Base-by-base conservation (phyloP, 2,797 vertebrate species). In the Knipowitschia caucasica region DNA sequence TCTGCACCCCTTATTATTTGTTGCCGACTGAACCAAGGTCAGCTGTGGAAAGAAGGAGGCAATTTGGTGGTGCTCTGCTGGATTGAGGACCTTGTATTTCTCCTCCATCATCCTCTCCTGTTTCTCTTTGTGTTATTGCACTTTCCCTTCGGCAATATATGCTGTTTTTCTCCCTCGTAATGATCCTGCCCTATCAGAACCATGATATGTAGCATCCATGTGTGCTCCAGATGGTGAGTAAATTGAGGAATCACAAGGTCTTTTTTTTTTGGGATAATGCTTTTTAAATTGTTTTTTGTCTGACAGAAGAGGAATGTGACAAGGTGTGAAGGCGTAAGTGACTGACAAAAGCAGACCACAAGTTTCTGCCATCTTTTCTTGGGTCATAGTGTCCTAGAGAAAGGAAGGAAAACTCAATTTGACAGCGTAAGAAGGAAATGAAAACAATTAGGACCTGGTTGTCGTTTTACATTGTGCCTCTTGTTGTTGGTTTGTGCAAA, bases 61-160 rank as follows among this genome's bases (percentile, higher is more conserved):
- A 62, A 81, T 82, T 80, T 63, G 73, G 64, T 66, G 62, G 71
- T 74, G 45, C 79, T 71, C 73, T 55, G 63, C 71, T 64, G 70
- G 67, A 80, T 53, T 77, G 73, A 80, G 46, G 62, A 67, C 68
- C 75, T 70, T 51, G 49, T 55, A 38, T 52, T 59, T 56, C 71
- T 63, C 72, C 20, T 70, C 65, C 56, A 69, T 78, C 68, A 64
- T 56, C 59, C 38, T 51, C 57, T 40, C 53, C 24, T 36, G 31
- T 57, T 30, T 30, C 53, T 30, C 42, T 65, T 34, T 59, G 20
- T 56, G 27, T 50, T 64, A 25, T 60, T 50, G 50, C 50, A 43
- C 29, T 49, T 4, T 50, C 17, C 51, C 12, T 35, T 29, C 15
- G 40, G 17, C 35, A 17, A 21, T 56, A 25, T 45, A 18, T 33